A percentile compares a stretch with the other conserved stretches of the same genome.
Conservation (phyloP, 2,888 invertebrate species). For the Dyspetes luteomarginatus region DNA sequence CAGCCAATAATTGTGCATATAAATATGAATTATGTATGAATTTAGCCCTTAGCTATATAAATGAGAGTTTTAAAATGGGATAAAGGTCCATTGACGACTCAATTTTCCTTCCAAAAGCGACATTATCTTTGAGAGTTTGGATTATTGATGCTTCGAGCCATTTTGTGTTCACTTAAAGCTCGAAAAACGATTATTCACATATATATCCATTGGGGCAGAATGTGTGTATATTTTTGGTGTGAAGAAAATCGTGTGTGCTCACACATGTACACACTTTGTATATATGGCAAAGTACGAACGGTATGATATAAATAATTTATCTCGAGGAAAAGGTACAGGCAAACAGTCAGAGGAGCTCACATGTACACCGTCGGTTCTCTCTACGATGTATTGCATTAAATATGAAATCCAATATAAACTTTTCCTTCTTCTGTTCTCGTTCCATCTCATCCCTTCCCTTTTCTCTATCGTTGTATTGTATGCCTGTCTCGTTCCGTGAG, state of each 20-base stretch:
- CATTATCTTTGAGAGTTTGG: not conserved
- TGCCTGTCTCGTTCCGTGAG: slow-evolving; percentile 28
- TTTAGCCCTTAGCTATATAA: not conserved
- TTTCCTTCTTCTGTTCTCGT: slow-evolving; percentile 68
- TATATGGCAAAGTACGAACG: slow-evolving; percentile 66
- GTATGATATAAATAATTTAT: slow-evolving; percentile 78
- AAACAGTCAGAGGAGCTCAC: slow-evolving; percentile 49
- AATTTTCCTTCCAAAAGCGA: slow-evolving; percentile 13
- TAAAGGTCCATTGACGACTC: slow-evolving; percentile 21
- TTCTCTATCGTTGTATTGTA: slow-evolving; percentile 38
- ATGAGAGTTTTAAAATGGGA: not conserved
- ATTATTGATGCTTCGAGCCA: not conserved
- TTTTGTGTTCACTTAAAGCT: slow-evolving; percentile 10
- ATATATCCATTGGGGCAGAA: not conserved
- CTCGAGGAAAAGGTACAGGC: slow-evolving; percentile 45
- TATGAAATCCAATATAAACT: slow-evolving; percentile 81
- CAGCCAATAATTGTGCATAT: not conserved
- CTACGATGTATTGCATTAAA: slow-evolving; percentile 79
- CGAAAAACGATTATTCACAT: slow-evolving; percentile 44
- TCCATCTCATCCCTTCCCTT: not conserved
- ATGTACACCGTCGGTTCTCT: slow-evolving; percentile 31
- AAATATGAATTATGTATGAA: not conserved
- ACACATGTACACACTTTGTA: slow-evolving; percentile 33
- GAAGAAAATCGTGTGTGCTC: slow-evolving; percentile 4
- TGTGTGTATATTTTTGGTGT: not conserved